Evolutionary conservation across 2,797 vertebrate species (phyloP).

Genomic region (Morelia viridis): DNA sequence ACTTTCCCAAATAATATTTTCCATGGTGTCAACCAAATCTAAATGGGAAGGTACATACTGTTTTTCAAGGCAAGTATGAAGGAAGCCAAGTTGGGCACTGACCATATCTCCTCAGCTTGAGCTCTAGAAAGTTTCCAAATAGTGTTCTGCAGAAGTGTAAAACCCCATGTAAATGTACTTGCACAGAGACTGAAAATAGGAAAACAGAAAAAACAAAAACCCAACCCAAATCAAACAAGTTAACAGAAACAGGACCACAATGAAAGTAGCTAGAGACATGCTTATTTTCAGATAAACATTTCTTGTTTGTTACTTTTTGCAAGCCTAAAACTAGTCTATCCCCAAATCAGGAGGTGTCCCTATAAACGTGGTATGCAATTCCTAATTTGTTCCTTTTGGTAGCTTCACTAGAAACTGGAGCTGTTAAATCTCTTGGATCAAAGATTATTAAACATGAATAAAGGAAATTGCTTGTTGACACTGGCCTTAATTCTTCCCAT

Average conservation of each 20-base stretch:
- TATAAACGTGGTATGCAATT: neutral
- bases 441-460: neutral
- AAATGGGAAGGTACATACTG: neutral
- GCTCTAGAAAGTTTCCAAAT: constrained; percentile 8
- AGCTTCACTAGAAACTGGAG: neutral
- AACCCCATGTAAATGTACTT: neutral
- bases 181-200: neutral
- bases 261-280: neutral
- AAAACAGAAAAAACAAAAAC: neutral
- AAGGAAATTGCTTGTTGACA: neutral
- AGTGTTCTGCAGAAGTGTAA: neutral
- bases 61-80: neutral
- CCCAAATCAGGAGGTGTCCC: too few species aligned
- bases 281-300: neutral
- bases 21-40: neutral
- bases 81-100: neutral
- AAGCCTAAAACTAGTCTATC: neutral
- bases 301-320: neutral
- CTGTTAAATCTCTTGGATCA: neutral
- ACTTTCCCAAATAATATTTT: neutral
- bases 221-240: neutral
- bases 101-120: neutral
- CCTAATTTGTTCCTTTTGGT: neutral
- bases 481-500: neutral
- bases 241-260: neutral